phyloP scores from a whole-genome alignment of 2,797 vertebrate species.

The Chelonia mydas region DNA sequence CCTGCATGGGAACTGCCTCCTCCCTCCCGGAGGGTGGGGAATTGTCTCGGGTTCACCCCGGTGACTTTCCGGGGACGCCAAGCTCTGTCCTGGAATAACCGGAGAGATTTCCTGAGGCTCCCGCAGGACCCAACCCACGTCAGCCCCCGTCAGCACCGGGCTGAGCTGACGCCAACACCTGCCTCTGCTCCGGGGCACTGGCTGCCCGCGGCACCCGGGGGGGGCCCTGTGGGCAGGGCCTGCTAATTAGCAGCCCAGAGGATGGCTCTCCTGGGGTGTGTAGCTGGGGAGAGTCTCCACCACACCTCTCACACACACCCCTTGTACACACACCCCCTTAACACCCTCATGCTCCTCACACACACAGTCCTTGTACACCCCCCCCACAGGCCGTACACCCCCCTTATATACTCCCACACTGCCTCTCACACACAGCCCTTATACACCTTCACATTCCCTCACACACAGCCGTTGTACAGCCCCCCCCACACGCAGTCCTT shows the following conservation, averaged over 20 bases:
- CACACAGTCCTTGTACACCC: no score
- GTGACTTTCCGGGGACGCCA: neutral
- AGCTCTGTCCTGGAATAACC: neutral
- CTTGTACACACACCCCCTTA: no score
- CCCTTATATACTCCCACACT: neutral
- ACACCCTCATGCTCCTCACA: no score
- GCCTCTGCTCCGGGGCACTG: neutral
- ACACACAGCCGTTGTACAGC: no score
- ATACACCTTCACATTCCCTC: no score
- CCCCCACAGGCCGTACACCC: neutral
- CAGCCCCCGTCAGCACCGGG: neutral
- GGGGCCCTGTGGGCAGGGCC: neutral
- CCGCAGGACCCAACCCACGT: neutral
- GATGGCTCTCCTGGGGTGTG: neutral
- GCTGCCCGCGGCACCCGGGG: neutral
- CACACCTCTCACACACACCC: no score
- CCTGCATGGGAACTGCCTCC: neutral
- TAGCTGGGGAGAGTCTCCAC: neutral
- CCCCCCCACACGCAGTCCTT: no score
- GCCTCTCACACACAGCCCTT: neutral
- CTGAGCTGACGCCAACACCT: neutral
- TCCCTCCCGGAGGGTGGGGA: neutral
- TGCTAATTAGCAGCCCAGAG: neutral
- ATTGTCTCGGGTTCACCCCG: neutral
- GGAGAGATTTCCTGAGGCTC: neutral